Percentiles rank a stretch among this genome's conserved stretches.
Evolutionary conservation across 2,888 invertebrate species (phyloP).

Genomic region (Chaitophorus viminalis): DNA sequence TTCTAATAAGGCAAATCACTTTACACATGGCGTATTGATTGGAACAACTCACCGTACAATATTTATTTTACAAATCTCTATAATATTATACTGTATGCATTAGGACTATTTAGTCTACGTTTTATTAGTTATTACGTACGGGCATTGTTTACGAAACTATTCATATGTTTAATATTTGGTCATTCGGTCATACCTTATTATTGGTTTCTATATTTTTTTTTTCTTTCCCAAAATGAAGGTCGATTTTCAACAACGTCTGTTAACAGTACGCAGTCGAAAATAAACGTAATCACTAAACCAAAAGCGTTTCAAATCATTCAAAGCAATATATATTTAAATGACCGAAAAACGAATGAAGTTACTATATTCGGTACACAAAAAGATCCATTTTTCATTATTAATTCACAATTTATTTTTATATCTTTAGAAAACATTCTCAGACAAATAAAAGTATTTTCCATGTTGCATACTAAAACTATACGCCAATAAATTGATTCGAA

Average conservation of each 20-base stretch:
- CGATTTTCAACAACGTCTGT: slow-evolving; percentile 2
- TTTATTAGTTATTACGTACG: neutral
- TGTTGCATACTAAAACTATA: neutral
- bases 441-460: neutral
- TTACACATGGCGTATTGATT: too few species aligned
- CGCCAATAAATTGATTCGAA: neutral
- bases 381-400: slow-evolving; percentile 12
- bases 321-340: slow-evolving; percentile 47
- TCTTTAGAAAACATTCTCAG: neutral
- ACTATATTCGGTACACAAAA: neutral
- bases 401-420: slow-evolving; percentile 20
- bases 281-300: slow-evolving; percentile 24
- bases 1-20: too few species aligned
- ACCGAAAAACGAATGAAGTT: slow-evolving; percentile 29
- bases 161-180: neutral
- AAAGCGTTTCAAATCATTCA: slow-evolving; percentile 5
- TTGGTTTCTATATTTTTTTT: neutral
- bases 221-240: neutral
- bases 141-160: neutral
- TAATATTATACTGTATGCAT: too few species aligned
- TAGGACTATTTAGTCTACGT: too few species aligned
- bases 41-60: too few species aligned
- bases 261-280: neutral
- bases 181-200: neutral
- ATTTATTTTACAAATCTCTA: too few species aligned